phyloP scores from a whole-genome alignment of 2,888 invertebrate species.

The Dicycla oo region DNA sequence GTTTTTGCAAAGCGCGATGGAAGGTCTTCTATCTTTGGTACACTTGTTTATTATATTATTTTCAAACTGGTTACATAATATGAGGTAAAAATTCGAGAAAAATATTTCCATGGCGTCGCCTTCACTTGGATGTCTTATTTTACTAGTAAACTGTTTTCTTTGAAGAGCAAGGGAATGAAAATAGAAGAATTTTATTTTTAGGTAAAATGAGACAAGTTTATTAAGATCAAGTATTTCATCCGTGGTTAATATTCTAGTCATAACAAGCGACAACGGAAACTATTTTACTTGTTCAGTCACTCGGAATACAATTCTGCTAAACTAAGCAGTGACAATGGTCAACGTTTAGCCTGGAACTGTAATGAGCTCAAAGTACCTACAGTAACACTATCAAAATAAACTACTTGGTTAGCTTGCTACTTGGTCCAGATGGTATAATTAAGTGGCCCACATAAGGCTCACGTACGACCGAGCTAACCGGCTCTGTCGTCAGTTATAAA shows the following conservation, averaged over 20 bases:
- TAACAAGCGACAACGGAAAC: too few relatives aligned
- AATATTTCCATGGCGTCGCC: constrained; percentile 1
- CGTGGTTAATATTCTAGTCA: constrained; percentile 4
- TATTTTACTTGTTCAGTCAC: too few relatives aligned
- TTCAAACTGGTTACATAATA: neutral
- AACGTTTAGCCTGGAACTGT: constrained; percentile 26
- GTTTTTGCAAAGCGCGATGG: constrained; percentile 1
- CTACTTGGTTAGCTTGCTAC: constrained; percentile 29
- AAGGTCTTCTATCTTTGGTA: neutral
- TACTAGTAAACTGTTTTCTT: constrained; percentile 2
- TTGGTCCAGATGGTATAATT: constrained; percentile 39
- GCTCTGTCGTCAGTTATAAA: constrained; percentile 40
- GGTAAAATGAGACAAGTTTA: constrained; percentile 9
- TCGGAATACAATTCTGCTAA: too few relatives aligned
- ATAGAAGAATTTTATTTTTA: constrained; percentile 8
- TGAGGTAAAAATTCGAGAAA: constrained; percentile 24
- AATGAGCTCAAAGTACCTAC: constrained; percentile 31
- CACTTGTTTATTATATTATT: constrained; percentile 8
- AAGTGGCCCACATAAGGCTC: constrained; percentile 41
- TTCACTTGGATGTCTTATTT: constrained; percentile 8
- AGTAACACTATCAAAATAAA: constrained; percentile 38
- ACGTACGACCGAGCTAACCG: constrained; percentile 38
- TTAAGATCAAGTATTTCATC: constrained; percentile 3
- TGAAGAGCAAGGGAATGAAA: constrained; percentile 2
- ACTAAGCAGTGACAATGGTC: too few relatives aligned